Percentiles rank a stretch among this genome's conserved stretches.
These are phyloP conservation scores for Rhagonycha lutea DNA, from an alignment of 2,888 invertebrate genomes.

Conservation along the genomic window DNA sequence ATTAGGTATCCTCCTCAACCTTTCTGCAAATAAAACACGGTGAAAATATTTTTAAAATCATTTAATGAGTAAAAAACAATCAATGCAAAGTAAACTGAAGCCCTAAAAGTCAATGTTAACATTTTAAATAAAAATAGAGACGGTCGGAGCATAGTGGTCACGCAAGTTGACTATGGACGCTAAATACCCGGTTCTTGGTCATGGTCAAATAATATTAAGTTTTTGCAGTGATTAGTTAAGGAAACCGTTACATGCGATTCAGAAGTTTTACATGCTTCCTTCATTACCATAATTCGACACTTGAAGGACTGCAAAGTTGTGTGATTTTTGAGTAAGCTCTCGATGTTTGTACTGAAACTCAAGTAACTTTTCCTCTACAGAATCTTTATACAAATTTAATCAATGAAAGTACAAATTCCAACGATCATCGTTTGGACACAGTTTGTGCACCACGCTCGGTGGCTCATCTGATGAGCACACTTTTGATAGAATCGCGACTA, in stretches of 20 bases:
- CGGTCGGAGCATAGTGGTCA: no score
- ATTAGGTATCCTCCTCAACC: no score
- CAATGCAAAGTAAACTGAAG: no score
- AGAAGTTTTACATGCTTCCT: conserved; percentile 87
- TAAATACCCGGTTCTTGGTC: no score
- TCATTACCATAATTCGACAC: conserved; percentile 75
- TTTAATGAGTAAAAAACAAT: conserved; percentile 21
- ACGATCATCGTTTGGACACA: no score
- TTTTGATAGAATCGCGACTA: conserved; percentile 55
- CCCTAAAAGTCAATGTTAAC: no score
- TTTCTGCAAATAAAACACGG: no score
- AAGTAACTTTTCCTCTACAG: conserved; percentile 34
- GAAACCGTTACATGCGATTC: conserved; percentile 84
- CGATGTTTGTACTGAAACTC: conserved; percentile 35
- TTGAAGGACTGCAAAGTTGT: conserved; percentile 63
- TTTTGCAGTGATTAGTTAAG: conserved; percentile 72
- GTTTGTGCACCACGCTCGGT: no score
- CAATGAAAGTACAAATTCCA: conserved; percentile 50
- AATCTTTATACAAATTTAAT: conserved; percentile 37
- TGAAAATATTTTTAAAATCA: no score
- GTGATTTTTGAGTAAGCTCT: conserved; percentile 47
- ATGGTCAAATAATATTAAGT: conserved; percentile 81
- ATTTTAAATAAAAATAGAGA: no score
- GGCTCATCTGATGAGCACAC: conserved; percentile 53
- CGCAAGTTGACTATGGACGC: no score